These are phyloP conservation scores for Siniperca knerii DNA, from an alignment of 2,113 vertebrate species.

Conservation along the genomic window DNA sequence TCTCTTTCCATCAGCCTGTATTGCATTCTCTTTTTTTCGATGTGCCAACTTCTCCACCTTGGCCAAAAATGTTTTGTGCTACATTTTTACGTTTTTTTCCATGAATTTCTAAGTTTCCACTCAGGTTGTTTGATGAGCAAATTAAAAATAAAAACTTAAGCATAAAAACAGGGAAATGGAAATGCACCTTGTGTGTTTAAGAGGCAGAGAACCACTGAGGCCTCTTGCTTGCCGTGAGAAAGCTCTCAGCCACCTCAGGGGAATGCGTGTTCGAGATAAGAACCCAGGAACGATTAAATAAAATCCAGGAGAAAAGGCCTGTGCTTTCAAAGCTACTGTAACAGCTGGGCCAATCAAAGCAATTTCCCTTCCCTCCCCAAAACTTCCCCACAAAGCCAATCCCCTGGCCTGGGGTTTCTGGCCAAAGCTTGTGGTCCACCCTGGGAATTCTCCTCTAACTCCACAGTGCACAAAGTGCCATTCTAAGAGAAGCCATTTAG, in stretches of 20 bases:
- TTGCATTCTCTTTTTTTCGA: background rate
- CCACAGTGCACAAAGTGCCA: conserved; percentile 81
- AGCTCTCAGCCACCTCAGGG: conserved; percentile 73
- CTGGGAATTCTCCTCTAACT: conserved; percentile 80
- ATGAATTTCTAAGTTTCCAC: background rate
- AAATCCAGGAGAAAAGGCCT: conserved; percentile 79
- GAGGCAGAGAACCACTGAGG: conserved; percentile 37
- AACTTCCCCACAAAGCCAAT: conserved; percentile 80
- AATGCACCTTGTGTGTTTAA: conserved; percentile 6
- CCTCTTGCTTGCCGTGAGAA: conserved; percentile 81
- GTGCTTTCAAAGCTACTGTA: conserved; percentile 83
- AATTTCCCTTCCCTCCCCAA: conserved; percentile 81
- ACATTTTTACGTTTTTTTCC: background rate
- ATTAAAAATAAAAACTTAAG: background rate
- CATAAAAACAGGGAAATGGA: background rate
- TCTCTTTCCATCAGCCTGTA: background rate
- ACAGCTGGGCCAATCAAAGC: conserved; percentile 86
- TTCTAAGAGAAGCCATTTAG: conserved; percentile 78
- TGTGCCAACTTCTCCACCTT: background rate
- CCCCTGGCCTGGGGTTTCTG: conserved; percentile 73
- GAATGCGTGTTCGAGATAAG: conserved; percentile 81
- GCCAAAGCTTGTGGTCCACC: conserved; percentile 70
- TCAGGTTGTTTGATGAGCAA: background rate
- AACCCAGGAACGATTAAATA: conserved; percentile 82
- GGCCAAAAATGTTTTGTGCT: background rate